Base-by-base conservation (phyloP, 2,888 invertebrate genomes). In the Blomia tropicalis region DNA sequence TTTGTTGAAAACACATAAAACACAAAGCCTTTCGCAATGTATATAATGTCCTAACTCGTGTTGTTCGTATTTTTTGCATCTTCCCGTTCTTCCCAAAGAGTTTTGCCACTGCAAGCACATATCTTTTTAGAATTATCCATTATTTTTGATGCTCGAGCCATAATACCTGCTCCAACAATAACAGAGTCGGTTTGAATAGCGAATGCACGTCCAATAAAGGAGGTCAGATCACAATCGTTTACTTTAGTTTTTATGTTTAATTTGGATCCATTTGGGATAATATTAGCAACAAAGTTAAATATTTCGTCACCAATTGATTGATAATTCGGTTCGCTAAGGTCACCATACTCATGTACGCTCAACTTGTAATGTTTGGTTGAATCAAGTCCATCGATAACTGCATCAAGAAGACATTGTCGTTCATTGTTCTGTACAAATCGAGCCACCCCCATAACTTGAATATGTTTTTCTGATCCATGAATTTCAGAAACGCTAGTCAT, bases 71-170 rank as follows among this genome's bases (percentile, higher is more conserved):
- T n/a, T n/a, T n/a, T n/a, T n/a, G n/a, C n/a, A n/a, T 47, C 51
- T 56, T 56, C 59, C 23, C 64, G 27, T 30, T 64, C 64, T 43
- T 64, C 64, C 64, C 64, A 64, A 4, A 64, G 23, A 5, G 64
- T 63, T 43, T 59, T 62, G 4, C 64, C 64, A 51, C 58, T 58
- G 30, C 64, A 64, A 27, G 43, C 54, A 27, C 64, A 64, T 19
- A 64, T 54, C 44, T 54, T 62, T 25, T 64, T 64, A 2, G 30
- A 23, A 58, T 64, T 64, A 19, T 58, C 59, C 44, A 36, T 36
- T n/a, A 64, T 43, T n/a, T 44, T 64, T 17, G 64, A 64, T 23
- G 62, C 59, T 36, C 64, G 25, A 4, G 64, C 64, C 23, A 64
- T 58, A 43, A 64, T 59, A 25, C 62, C 59, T 22, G 64, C 64